Percentiles rank a stretch among this genome's conserved stretches.
These are phyloP conservation scores for Seira ritae DNA, from an alignment of 2,888 invertebrate species.

Conservation along the genomic window DNA sequence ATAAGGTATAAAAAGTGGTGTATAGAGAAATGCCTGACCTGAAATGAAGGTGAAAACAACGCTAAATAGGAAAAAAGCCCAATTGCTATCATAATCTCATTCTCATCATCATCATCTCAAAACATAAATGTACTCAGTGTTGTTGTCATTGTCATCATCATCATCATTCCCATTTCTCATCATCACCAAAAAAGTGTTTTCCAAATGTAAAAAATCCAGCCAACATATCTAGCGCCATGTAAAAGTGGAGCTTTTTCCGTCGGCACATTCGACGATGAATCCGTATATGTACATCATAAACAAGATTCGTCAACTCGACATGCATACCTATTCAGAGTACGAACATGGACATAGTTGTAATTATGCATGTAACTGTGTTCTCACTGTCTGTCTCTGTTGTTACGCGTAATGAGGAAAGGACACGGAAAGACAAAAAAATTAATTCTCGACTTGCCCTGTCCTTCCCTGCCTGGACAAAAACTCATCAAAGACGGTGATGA, in stretches of 20 bases:
- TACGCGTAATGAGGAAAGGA: conserved; percentile 7
- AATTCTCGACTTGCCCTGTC: conserved; percentile 49
- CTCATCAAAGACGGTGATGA: conserved; percentile 27
- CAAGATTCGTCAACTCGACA: conserved; percentile 46
- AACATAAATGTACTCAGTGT: no score
- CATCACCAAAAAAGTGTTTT: conserved; percentile 30
- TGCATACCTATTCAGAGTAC: conserved; percentile 48
- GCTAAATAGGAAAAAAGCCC: conserved; percentile 20
- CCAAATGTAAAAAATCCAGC: no score
- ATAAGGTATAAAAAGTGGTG: no score
- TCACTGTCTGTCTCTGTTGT: conserved; percentile 30
- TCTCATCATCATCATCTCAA: conserved; percentile 52
- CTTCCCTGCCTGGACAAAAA: conserved; percentile 33
- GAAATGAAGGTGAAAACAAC: conserved; percentile 27
- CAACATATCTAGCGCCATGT: no score
- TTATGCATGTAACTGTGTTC: conserved; percentile 55
- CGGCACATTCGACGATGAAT: background rate
- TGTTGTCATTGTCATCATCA: conserved; percentile 30
- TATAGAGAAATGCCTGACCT: no score
- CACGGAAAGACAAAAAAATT: conserved; percentile 13
- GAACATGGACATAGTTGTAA: conserved; percentile 56
- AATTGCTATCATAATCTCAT: conserved; percentile 50
- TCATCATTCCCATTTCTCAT: conserved; percentile 31
- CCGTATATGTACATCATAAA: conserved; percentile 52
- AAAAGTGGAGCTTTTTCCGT: background rate